Evolutionary conservation across 2,888 invertebrate genomes (phyloP), one percentile per base, ranked within the genome.

Genomic region (Ashinkailepas kermadecensis): DNA sequence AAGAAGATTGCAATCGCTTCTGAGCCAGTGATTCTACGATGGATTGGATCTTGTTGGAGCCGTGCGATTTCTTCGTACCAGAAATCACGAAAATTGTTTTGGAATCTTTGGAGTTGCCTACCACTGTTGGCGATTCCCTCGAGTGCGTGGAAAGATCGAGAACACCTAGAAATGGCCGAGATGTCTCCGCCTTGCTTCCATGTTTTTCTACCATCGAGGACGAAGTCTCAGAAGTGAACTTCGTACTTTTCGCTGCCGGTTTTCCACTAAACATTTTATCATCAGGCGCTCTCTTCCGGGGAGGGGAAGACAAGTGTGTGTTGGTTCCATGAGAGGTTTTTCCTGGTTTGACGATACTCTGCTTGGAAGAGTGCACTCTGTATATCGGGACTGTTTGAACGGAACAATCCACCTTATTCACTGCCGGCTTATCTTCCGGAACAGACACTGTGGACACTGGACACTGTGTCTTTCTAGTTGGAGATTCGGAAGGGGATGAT

Each of bases 31-130:
- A 74, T 9, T 74, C 74, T 0, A 74, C 74, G 21, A 74, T 74
- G 7, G 74, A 74, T 11, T 74, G 74, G 21, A 74, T 74, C 21
- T 56, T 74, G 54, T 54, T 74, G 8, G 74, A 74, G 74, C 74
- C 21, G 23, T 54, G 74, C 8, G 11, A 6, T 21, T 56, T 74
- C 56, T 74, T 74, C 1, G 54, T 10, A 21, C 74, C 74, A 18
- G 74, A 56, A 18, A 74, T 74, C 9, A 74, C 74, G n/a, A 74
- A 74, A 7, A 74, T 74, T 21, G 74, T 74, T 56, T 74, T 74
- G 0, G 74, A 74, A 11, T 74, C 74, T 56, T 56, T 74, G 10
- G 74, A 54, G 54, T 12, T 15, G 21, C 21, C 10, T 13, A 21
- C 10, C 54, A 23, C 54, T 10, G 10, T 13, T 1, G 56, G 23